phyloP scores from a whole-genome alignment of 2,888 invertebrate genomes.

The Heliconius ismenius region DNA sequence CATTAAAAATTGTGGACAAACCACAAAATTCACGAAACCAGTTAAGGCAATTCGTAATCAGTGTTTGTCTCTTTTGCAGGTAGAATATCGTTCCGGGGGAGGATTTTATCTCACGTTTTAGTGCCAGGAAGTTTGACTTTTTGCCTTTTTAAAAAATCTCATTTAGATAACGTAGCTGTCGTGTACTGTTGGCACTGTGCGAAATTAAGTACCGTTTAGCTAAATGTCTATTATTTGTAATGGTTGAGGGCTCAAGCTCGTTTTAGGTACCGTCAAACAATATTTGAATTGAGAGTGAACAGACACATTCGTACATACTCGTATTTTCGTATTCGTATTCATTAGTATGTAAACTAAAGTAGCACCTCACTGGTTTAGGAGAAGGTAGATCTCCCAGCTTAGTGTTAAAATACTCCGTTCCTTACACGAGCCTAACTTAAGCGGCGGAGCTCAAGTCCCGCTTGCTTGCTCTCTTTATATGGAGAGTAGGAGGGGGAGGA shows the following conservation, averaged over 20 bases:
- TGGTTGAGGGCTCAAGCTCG: neutral
- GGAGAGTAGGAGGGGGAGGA: no score
- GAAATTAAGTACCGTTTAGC: neutral
- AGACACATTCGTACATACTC: no score
- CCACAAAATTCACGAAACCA: constrained; percentile 2
- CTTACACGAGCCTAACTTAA: no score
- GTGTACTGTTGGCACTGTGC: neutral
- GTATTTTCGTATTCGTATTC: no score
- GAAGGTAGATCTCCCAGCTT: no score
- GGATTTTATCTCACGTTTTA: constrained; percentile 25
- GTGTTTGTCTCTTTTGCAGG: constrained; percentile 19
- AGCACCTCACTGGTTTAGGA: no score
- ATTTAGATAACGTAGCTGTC: constrained; percentile 19
- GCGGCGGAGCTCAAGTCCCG: no score
- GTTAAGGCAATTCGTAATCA: constrained; percentile 13
- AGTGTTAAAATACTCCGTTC: no score
- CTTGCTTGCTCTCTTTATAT: no score
- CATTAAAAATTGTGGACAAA: neutral
- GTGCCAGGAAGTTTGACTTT: constrained; percentile 21
- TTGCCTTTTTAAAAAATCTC: neutral
- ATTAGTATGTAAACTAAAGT: no score
- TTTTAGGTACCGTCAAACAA: neutral
- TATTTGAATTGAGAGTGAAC: neutral
- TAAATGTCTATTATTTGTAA: neutral
- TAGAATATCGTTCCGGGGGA: neutral